Evolutionary conservation across 1,140 invertebrate genomes (phyloP), one percentile per base, ranked within the genome.

Genomic region (Platorchestia sp.): DNA sequence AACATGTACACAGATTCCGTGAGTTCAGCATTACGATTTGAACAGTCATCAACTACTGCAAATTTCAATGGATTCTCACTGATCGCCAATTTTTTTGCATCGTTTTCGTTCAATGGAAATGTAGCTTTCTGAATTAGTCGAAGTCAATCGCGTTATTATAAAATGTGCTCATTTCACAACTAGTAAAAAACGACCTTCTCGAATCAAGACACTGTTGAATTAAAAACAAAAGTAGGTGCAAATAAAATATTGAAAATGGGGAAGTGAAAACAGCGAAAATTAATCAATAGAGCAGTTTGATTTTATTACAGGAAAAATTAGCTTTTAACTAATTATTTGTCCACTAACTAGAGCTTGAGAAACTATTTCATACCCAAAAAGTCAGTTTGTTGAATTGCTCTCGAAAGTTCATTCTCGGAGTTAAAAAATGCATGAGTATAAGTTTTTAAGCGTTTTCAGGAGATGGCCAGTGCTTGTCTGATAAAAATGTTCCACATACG

Each of bases 1-100:
- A 93, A 93, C 91, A 40, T 14, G 19, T 93, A 45, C 91, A 93
- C 41, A 45, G 91, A 45, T 45, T 93, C 91, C 10, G 91, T 93
- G 40, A 93, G 91, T 44, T 44, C 87, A 42, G 1, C 16, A 5
- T 42, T 3, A 75, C 7, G 10, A 1, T 75, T 75, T 27, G 14
- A 10, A 75, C 59, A 19, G 3, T 75, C 27, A 3, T 75, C 27
- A 75, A 10, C 59, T 75, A 36, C 1, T 22, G 36, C 7, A 22
- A 3, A 75, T 75, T 75, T 36, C 10, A 75, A 75, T 75, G 3
- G 1, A 36, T n/a, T n/a, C n/a, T n/a, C n/a, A n/a, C n/a, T n/a
- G n/a, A n/a, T n/a, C n/a, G n/a, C n/a, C n/a, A n/a, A n/a, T n/a
- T n/a, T n/a, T n/a, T n/a, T n/a, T n/a, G n/a, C n/a, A n/a, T n/a